Conservation (phyloP, 35 echinoderm and acorn worm genomes). For the Diadema setosum region DNA sequence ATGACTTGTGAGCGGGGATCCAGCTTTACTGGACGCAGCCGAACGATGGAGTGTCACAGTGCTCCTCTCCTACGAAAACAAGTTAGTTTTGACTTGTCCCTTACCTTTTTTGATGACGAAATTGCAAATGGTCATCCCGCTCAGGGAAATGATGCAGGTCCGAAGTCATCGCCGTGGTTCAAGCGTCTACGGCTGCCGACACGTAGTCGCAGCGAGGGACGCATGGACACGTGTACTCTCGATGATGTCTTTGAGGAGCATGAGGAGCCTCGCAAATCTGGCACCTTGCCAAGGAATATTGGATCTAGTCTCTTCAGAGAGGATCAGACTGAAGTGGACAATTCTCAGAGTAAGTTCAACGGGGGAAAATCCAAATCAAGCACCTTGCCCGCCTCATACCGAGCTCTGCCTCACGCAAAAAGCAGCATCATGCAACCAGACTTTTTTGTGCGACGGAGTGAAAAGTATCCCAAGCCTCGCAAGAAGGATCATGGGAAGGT, state of each 20-base stretch:
- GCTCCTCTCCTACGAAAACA: constrained; percentile 5
- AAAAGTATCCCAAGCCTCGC: background rate
- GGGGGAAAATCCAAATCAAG: constrained; percentile 8
- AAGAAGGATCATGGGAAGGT: constrained; percentile 6
- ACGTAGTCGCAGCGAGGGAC: background rate
- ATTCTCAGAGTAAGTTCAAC: background rate
- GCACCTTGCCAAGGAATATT: constrained; percentile 7
- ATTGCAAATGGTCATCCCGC: background rate
- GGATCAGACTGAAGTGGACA: background rate
- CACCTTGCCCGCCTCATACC: background rate
- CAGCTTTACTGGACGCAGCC: background rate
- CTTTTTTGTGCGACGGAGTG: background rate
- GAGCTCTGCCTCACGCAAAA: background rate
- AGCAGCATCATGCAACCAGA: background rate
- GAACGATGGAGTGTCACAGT: background rate
- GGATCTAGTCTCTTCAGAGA: background rate
- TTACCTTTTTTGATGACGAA: background rate
- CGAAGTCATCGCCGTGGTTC: background rate
- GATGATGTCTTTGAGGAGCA: constrained; percentile 15
- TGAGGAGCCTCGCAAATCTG: background rate
- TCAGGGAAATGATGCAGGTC: background rate
- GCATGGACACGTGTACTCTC: background rate
- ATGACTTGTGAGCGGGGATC: background rate
- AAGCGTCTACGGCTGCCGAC: background rate
- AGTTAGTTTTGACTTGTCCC: constrained; percentile 11